These are phyloP conservation scores for Poecilia velifera DNA, from an alignment of 2,797 vertebrate genomes.

Conservation along the genomic window DNA sequence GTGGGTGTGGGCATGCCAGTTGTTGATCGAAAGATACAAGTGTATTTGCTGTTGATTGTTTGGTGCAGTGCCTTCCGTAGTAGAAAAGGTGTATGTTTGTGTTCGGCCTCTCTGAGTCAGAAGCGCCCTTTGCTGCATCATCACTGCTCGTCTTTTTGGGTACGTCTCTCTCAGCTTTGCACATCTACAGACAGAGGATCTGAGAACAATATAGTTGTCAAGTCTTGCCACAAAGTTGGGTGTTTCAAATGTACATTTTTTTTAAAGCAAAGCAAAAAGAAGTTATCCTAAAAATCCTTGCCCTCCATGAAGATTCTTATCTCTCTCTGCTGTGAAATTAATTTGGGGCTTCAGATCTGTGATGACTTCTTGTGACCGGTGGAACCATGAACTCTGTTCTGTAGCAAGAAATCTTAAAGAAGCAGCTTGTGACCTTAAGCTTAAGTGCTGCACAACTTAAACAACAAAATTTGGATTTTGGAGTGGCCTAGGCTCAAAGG, in stretches of 20 bases:
- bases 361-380: background rate
- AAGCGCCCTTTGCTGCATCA: background rate
- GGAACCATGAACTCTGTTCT: background rate
- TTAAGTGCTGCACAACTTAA: background rate
- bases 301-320: background rate
- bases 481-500: background rate
- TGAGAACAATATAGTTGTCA: background rate
- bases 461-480: background rate
- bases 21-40: slow-evolving; percentile 11
- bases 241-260: background rate
- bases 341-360: background rate
- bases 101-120: background rate
- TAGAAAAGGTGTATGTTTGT: background rate
- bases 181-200: background rate
- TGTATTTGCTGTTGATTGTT: slow-evolving; percentile 5
- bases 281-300: background rate
- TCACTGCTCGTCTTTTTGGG: background rate
- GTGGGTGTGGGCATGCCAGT: slow-evolving; percentile 11
- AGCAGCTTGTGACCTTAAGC: background rate
- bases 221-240: background rate
- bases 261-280: background rate
- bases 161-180: background rate
- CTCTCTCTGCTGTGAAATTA: background rate
- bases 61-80: background rate
- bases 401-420: background rate